phyloP scores from a whole-genome alignment of 2,113 vertebrate species.

The Bufo gargarizans region DNA sequence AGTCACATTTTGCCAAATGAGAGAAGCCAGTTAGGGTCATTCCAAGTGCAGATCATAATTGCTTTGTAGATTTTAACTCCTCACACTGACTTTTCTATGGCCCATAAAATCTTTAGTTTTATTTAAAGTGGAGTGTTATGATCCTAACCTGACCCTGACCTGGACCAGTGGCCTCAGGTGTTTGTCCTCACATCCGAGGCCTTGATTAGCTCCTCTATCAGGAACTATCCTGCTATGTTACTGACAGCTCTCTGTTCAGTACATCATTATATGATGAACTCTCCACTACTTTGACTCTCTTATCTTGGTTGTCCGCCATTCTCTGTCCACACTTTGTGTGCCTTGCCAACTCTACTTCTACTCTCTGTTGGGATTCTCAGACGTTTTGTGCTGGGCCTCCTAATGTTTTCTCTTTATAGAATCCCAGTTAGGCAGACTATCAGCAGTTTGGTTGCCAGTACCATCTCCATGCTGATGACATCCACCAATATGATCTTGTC shows the following conservation, averaged over 20 bases:
- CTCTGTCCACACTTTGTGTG: too few species aligned
- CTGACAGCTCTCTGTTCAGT: not conserved
- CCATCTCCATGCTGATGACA: too few species aligned
- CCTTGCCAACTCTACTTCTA: too few species aligned
- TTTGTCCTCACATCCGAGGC: not conserved
- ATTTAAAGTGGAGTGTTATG: not conserved
- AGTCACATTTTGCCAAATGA: not conserved
- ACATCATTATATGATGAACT: not conserved
- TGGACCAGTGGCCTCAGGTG: not conserved
- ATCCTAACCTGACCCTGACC: not conserved
- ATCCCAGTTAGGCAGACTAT: too few species aligned
- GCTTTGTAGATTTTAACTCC: not conserved
- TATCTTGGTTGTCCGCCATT: too few species aligned
- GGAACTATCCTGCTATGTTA: not conserved
- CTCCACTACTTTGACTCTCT: too few species aligned
- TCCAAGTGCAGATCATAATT: not conserved
- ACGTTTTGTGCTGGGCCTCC: too few species aligned
- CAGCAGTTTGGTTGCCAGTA: too few species aligned
- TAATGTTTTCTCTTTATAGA: too few species aligned
- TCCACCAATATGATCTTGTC: too few species aligned
- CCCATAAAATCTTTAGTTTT: not conserved
- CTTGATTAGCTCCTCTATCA: not conserved
- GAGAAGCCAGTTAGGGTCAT: not conserved
- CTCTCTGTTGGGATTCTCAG: too few species aligned
- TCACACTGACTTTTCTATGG: not conserved